These are phyloP conservation scores for Catharus bicknelli DNA, from an alignment of 2,113 vertebrate genomes.

Conservation along the genomic window DNA sequence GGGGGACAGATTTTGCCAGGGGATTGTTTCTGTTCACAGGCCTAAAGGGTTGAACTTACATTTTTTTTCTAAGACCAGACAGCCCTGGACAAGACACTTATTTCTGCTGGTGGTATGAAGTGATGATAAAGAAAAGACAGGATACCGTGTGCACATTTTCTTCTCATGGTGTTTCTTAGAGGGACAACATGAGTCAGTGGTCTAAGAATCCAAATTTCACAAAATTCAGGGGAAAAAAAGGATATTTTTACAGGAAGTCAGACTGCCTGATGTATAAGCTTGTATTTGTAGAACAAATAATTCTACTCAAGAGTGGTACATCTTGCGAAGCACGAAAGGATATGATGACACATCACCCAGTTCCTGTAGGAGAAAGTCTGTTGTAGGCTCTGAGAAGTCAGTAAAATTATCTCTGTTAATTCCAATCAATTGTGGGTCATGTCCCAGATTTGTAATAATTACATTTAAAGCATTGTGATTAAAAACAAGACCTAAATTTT, in stretches of 20 bases:
- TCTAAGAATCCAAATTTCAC: background rate
- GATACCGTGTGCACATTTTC: background rate
- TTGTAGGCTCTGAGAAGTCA: background rate
- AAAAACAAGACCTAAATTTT: background rate
- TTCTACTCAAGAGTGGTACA: background rate
- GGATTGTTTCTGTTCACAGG: background rate
- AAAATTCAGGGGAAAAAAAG: background rate
- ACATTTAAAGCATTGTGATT: background rate
- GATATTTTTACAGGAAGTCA: background rate
- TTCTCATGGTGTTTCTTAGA: background rate
- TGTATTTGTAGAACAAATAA: background rate
- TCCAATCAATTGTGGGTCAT: background rate
- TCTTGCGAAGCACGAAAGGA: background rate
- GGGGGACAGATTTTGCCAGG: background rate
- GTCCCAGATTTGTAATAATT: background rate
- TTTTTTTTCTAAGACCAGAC: slow-evolving; percentile 19
- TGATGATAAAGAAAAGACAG: slow-evolving; percentile 27
- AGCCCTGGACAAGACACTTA: slow-evolving; percentile 28
- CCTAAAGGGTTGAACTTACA: background rate
- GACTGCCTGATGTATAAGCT: background rate
- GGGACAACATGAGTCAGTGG: accelerated
- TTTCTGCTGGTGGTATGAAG: slow-evolving; percentile 25
- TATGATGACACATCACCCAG: background rate
- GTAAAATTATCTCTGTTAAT: background rate
- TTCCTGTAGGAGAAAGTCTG: background rate